Base-by-base conservation (phyloP, 2,888 invertebrate species). In the Drosophila pseudotalamancana region DNA sequence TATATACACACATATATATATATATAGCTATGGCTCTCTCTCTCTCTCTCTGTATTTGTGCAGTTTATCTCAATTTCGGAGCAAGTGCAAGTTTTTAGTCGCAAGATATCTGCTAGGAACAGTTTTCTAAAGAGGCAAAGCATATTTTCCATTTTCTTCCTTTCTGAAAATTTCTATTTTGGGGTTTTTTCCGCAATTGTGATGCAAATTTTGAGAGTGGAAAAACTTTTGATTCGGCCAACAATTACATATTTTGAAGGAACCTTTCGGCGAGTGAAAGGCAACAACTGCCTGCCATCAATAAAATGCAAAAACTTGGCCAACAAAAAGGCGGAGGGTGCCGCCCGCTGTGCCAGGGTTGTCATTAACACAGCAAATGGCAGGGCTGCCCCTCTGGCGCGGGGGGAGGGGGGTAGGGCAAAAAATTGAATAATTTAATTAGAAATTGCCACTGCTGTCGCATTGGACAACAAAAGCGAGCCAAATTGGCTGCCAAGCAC, bases 351-450 rank as follows among this genome's bases (percentile, higher is more conserved):
- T 12, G 74, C 12, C 54, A 37, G 43, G 43, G 50, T 43, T 74
- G 55, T 46, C 70, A 73, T 69, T 68, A 56, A 46, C 55, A 40
- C 42, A 48, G 53, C 48, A 29, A 32, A 40, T 31, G 45, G 12
- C 12, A n/a, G 3, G 16, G 40, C 45, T 50, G 31, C 43, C 39
- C 43, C 43, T 43, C 31, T 40, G 11, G 4, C 14, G 23, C 4
- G 11, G 12, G 11, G 2, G 5, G 12, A 12, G 9, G 6, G 3
- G 23, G 11, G 1, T 9, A 37, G 34, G 53, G 45, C 37, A 46
- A 77, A 74, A 83, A 87, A 85, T 77, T 73, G 86, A 83, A 86
- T 87, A 87, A 86, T 87, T 86, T 74, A 87, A 86, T 86, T 87
- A 85, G 86, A 82, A 85, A 80, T 81, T 81, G 78, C 84, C 78